A percentile compares a stretch with the other conserved stretches of the same genome.
Evolutionary conservation across 2,113 vertebrate species (phyloP).

Genomic region (Cottus gobio): DNA sequence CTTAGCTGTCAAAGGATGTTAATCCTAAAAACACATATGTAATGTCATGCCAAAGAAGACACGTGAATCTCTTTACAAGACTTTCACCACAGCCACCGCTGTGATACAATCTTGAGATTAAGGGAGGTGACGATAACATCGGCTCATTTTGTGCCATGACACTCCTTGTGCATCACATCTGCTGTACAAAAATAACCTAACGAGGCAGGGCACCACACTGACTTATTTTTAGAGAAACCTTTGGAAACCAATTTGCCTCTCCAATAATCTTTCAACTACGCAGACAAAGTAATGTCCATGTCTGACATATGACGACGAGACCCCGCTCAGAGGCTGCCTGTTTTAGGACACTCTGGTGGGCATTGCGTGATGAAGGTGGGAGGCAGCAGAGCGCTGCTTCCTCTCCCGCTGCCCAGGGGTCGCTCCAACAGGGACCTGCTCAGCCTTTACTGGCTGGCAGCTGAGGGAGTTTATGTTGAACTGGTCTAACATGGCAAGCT

Average conservation of each 20-base stretch:
- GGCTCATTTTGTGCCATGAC: slow-evolving; percentile 26
- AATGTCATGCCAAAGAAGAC: slow-evolving; percentile 38
- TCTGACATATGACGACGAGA: slow-evolving; percentile 53
- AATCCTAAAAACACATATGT: slow-evolving; percentile 34
- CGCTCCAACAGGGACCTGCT: slow-evolving; percentile 42
- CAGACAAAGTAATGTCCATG: slow-evolving; percentile 53
- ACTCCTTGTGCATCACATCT: slow-evolving; percentile 51
- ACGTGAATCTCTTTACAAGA: slow-evolving; percentile 28
- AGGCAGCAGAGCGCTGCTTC: slow-evolving; percentile 32
- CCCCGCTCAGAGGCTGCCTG: slow-evolving; percentile 34
- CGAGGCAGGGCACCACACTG: slow-evolving; percentile 37
- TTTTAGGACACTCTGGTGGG: slow-evolving; percentile 46
- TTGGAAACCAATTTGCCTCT: slow-evolving; percentile 64
- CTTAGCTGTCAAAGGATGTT: slow-evolving; percentile 74
- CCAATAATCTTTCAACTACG: slow-evolving; percentile 60
- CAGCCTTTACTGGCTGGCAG: slow-evolving; percentile 54
- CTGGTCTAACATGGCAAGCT: slow-evolving; percentile 7
- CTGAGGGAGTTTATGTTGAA: slow-evolving; percentile 22
- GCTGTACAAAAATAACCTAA: slow-evolving; percentile 56
- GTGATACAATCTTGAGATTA: slow-evolving; percentile 35
- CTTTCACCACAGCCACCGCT: background rate
- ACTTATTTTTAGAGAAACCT: slow-evolving; percentile 68
- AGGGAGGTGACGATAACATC: slow-evolving; percentile 35
- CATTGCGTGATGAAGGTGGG: slow-evolving; percentile 36
- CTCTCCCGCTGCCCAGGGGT: slow-evolving; percentile 44